Evolutionary conservation across 1,140 invertebrate species (phyloP).

Genomic region (Drosophila rhopaloa): DNA sequence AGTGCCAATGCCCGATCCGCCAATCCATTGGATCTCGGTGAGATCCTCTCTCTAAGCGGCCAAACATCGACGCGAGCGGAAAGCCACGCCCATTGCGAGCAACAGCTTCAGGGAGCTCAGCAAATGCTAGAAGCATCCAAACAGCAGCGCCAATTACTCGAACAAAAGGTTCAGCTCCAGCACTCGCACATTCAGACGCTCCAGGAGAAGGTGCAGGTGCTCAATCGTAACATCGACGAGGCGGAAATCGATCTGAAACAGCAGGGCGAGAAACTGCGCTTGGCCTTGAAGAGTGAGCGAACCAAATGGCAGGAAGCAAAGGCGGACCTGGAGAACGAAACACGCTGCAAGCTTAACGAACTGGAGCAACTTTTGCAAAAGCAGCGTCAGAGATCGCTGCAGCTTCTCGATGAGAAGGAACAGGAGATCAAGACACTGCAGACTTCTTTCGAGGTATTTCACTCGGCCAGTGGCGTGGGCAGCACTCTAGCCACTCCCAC

Average conservation of each 20-base stretch:
- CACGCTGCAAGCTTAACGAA: constrained; percentile 86
- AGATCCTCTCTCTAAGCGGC: constrained; percentile 83
- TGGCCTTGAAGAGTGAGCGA: constrained; percentile 85
- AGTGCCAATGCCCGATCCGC: constrained; percentile 86
- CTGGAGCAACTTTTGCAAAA: constrained; percentile 91
- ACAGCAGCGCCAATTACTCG: constrained; percentile 41
- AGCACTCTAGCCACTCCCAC: constrained; percentile 23
- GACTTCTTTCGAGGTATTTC: constrained; percentile 86
- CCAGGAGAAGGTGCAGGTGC: constrained; percentile 88
- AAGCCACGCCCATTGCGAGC: constrained; percentile 82
- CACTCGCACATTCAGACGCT: constrained; percentile 87
- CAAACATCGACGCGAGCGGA: constrained; percentile 48
- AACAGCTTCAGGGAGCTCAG: constrained; percentile 85
- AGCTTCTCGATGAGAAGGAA: constrained; percentile 92
- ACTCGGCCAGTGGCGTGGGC: constrained; percentile 73
- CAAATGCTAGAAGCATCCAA: constrained; percentile 83
- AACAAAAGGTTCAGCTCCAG: constrained; percentile 80
- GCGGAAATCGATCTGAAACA: constrained; percentile 86
- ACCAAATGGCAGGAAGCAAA: constrained; percentile 87
- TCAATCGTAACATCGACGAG: constrained; percentile 87
- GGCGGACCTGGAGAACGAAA: constrained; percentile 85
- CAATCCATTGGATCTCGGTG: constrained; percentile 86
- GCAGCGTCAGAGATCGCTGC: constrained; percentile 91
- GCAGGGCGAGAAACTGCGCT: constrained; percentile 85
- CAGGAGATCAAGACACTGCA: constrained; percentile 90